Evolutionary conservation across 53 echinoderm and acorn worm species (phyloP), one percentile per base, ranked within the genome.

Genomic region (Antedon mediterranea): DNA sequence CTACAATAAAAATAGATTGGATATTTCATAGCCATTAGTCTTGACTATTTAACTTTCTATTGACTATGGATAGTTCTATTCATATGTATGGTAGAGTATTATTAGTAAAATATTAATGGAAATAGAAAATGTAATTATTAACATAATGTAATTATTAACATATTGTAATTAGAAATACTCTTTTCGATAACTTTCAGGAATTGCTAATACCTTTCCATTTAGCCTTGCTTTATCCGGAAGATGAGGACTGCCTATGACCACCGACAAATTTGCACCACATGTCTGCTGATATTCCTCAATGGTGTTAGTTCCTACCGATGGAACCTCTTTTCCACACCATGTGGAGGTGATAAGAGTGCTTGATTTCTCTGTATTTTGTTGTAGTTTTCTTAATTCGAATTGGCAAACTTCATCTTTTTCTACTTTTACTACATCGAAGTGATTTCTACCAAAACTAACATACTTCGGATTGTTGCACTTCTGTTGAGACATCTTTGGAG

Each of bases 241-340:
- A 34, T 73, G 77, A 32, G 97, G 91, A 79, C 89, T 95, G 18
- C 97, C 97, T 37, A 95, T 80, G 41, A 92, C 91, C 14, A 92
- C 78, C 31, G 87, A 75, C 31, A 82, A 76, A 26, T 81, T 84
- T 31, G 32, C 72, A 28, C 80, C 82, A 43, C 79, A 41, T 33
- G 76, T 71, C 73, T 84, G 97, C 33, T 76, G 74, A 71, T 89
- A 92, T 13, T 43, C 33, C n/a, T 82, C 78, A 42, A 92, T 73
- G 72, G 74, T 81, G 0, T 88, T 88, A 32, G 81, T 84, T n/a
- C 74, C 81, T 6, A 84, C 88, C 5, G 88, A 87, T 13, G 84
- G 78, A 23, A 95, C 88, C 79, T 95, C 89, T 5, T 32, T 74
- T 27, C 90, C 97, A 72, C 87, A 88, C 91, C 91, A 95, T 14